Conservation (phyloP, 2,888 invertebrate genomes). For the Charanyca ferruginea region DNA sequence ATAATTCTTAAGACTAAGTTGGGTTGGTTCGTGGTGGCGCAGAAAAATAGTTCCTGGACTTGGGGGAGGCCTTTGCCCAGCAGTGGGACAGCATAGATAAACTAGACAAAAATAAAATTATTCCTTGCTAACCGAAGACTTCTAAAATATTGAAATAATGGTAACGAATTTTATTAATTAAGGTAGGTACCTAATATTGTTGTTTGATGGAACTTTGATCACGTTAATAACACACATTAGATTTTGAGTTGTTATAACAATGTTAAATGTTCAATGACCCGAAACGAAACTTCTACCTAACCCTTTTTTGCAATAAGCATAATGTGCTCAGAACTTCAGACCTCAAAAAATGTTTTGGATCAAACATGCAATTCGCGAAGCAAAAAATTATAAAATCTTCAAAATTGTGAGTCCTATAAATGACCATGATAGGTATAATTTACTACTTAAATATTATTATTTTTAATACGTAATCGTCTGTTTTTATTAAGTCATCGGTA, state of each 20-base stretch:
- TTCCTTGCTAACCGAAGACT: not conserved
- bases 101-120: too few species aligned
- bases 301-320: conserved; percentile 28
- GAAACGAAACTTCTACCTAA: conserved; percentile 6
- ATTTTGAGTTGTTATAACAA: conserved; percentile 20
- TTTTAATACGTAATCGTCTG: conserved; percentile 48
- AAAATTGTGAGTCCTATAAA: conserved; percentile 3
- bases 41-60: too few species aligned
- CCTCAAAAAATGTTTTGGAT: conserved; percentile 16
- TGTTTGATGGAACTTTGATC: conserved; percentile 11
- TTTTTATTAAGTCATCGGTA: conserved; percentile 35
- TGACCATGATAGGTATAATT: conserved; percentile 18
- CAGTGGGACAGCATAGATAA: too few species aligned
- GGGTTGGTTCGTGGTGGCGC: too few species aligned
- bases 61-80: too few species aligned
- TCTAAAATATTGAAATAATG: not conserved
- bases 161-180: not conserved
- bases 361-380: not conserved
- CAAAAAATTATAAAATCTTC: conserved; percentile 13
- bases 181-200: not conserved
- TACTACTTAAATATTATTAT: conserved; percentile 30
- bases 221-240: not conserved
- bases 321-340: not conserved
- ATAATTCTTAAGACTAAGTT: not conserved
- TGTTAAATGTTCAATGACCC: conserved; percentile 57